phyloP scores from a whole-genome alignment of 1,140 invertebrate genomes.

The Sycobia sp. region DNA sequence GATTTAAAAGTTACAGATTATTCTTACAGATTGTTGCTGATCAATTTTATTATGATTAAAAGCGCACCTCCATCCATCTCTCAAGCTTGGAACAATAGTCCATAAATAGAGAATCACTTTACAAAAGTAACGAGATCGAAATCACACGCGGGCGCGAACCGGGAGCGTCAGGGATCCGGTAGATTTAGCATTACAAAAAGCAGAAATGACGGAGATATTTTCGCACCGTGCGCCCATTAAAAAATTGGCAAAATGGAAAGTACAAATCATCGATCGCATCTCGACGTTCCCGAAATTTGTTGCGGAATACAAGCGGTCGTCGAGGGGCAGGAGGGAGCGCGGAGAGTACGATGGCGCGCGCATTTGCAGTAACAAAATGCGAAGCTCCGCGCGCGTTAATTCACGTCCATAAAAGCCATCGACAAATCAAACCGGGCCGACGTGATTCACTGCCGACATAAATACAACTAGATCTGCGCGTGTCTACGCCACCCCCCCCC shows the following conservation, averaged over 20 bases:
- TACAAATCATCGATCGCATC: constrained; percentile 52
- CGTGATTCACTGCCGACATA: constrained; percentile 61
- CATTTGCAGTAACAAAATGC: constrained; percentile 61
- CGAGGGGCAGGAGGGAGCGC: not conserved
- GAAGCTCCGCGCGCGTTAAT: constrained; percentile 57
- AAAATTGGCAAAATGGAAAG: constrained; percentile 55
- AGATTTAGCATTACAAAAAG: constrained; percentile 35
- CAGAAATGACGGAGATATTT: constrained; percentile 21
- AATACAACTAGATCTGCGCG: constrained; percentile 61
- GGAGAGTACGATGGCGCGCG: constrained; percentile 27
- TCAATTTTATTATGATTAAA: too few relatives aligned
- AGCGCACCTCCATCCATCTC: not conserved
- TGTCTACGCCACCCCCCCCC: constrained; percentile 53
- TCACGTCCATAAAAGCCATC: constrained; percentile 62
- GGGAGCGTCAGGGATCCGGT: constrained; percentile 32
- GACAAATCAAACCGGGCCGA: constrained; percentile 60
- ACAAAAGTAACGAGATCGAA: constrained; percentile 26
- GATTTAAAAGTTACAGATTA: too few relatives aligned
- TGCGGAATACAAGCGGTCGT: not conserved
- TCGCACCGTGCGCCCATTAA: constrained; percentile 40
- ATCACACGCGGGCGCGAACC: not conserved
- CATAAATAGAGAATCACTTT: constrained; percentile 24
- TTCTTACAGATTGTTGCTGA: too few relatives aligned
- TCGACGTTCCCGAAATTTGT: constrained; percentile 13
- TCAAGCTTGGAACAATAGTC: not conserved